Conservation (phyloP, 1,140 invertebrate species). For the Charaxes varanes region DNA sequence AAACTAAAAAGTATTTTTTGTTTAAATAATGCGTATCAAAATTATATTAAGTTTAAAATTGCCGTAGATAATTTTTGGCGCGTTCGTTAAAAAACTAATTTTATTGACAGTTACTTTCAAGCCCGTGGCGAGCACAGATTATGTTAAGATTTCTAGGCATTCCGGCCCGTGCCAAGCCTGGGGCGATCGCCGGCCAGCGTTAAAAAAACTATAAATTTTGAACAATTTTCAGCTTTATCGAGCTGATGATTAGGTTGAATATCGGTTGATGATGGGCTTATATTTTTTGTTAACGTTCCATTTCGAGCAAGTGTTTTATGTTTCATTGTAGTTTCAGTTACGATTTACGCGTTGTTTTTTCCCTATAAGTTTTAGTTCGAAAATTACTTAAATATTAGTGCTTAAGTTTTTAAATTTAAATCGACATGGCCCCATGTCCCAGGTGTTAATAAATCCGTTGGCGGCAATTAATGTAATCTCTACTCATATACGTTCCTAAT, state of each 20-base stretch:
- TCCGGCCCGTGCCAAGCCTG: slow-evolving; percentile 58
- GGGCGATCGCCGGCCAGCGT: slow-evolving; percentile 32
- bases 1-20: too few species aligned
- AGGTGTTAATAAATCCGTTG: too few species aligned
- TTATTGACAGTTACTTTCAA: slow-evolving; percentile 31
- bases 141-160: slow-evolving; percentile 35
- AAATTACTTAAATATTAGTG: too few species aligned
- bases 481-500: too few species aligned
- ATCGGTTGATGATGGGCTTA: slow-evolving; percentile 3
- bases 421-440: too few species aligned
- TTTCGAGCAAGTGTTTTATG: slow-evolving; percentile 31
- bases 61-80: background rate
- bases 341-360: slow-evolving; percentile 11
- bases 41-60: too few species aligned
- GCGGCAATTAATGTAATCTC: too few species aligned
- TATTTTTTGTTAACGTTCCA: slow-evolving; percentile 13
- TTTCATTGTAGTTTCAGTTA: slow-evolving; percentile 20
- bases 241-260: background rate
- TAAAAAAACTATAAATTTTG: slow-evolving; percentile 20
- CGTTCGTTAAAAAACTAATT: slow-evolving; percentile 6
- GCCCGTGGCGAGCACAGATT: slow-evolving; percentile 20
- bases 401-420: too few species aligned
- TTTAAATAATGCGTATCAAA: too few species aligned
- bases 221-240: slow-evolving; percentile 7
- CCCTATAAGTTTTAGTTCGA: slow-evolving; percentile 5